Percentiles rank a stretch among this genome's conserved stretches.
phyloP scores from a whole-genome alignment of 2,113 vertebrate species.

The Barnardius zonarius region DNA sequence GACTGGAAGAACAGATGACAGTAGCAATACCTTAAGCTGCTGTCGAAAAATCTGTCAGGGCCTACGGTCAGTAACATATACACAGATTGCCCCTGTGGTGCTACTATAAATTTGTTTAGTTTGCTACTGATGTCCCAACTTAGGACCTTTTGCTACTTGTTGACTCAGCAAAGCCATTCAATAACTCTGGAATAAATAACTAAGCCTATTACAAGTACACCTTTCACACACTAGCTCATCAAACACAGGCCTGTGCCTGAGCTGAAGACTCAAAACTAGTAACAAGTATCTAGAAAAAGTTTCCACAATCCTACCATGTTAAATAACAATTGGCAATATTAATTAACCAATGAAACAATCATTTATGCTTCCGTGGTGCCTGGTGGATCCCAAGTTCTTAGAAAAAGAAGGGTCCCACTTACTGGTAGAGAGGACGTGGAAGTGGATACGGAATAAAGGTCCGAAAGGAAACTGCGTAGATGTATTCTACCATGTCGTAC shows the following conservation, averaged over 20 bases:
- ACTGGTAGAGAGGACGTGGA: conserved; percentile 87
- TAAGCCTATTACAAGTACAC: neutral
- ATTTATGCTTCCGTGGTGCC: neutral
- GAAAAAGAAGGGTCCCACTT: conserved; percentile 62
- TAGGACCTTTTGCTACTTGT: neutral
- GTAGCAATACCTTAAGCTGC: neutral
- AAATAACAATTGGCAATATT: neutral
- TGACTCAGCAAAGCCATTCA: neutral
- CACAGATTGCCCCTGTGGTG: neutral
- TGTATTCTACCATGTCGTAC: conserved; percentile 87
- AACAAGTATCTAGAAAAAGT: neutral
- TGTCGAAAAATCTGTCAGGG: neutral
- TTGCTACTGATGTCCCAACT: neutral
- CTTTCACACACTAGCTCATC: neutral
- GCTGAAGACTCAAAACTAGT: neutral
- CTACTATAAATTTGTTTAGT: neutral
- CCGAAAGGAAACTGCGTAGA: conserved; percentile 78
- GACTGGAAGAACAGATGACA: neutral
- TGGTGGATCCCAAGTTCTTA: neutral
- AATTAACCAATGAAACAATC: neutral
- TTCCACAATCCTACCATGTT: neutral
- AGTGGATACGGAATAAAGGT: conserved; percentile 81
- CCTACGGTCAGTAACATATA: neutral
- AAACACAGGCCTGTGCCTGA: neutral
- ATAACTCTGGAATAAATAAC: neutral